These are phyloP conservation scores for Myopa testacea DNA, from an alignment of 2,888 invertebrate genomes.

Conservation along the genomic window DNA sequence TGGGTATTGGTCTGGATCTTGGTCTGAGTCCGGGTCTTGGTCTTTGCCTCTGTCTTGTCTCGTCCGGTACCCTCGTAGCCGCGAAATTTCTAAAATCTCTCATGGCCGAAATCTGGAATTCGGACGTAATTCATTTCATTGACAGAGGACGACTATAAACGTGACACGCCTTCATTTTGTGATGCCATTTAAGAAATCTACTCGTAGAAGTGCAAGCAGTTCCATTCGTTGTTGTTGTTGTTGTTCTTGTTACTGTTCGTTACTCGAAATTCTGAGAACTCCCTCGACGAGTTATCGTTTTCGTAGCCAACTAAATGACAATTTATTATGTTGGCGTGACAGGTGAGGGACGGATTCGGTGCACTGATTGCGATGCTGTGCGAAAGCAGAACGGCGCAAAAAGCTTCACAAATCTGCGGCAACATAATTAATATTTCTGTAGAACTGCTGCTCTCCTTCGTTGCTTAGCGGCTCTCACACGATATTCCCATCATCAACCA, in stretches of 20 bases:
- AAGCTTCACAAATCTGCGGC: neutral
- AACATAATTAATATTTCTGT: constrained; percentile 38
- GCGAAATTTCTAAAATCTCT: no score
- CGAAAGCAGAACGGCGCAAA: neutral
- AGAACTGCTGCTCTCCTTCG: neutral
- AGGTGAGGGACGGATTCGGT: constrained; percentile 35
- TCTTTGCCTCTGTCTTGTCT: no score
- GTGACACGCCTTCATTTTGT: no score
- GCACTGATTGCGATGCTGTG: constrained; percentile 15
- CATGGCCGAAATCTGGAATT: no score
- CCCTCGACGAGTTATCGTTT: constrained; percentile 15
- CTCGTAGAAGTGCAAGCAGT: no score
- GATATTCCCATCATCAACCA: neutral
- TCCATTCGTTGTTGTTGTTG: no score
- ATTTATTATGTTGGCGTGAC: constrained; percentile 44
- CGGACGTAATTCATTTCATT: no score
- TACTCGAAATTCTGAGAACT: constrained; percentile 21
- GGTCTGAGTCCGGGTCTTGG: no score
- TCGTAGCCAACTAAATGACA: constrained; percentile 38
- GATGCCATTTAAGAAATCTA: no score
- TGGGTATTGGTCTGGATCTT: no score
- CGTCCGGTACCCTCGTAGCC: no score
- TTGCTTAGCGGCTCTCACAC: neutral
- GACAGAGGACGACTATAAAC: no score
- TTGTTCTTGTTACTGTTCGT: neutral